A percentile compares a stretch with the other conserved stretches of the same genome.
Evolutionary conservation across 2,888 invertebrate genomes (phyloP).

Genomic region (Acleris holmiana): DNA sequence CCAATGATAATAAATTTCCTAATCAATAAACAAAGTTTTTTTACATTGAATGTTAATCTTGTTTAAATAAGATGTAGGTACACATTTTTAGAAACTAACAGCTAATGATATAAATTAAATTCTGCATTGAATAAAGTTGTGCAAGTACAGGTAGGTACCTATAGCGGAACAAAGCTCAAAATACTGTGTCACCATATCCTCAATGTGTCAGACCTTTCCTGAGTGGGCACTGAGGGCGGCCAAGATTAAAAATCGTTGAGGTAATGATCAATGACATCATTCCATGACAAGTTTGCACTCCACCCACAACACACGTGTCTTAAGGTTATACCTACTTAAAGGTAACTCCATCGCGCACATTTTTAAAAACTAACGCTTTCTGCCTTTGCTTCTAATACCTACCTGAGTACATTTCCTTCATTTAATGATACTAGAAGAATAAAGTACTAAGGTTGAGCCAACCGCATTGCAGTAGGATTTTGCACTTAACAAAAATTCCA

Average conservation of each 20-base stretch:
- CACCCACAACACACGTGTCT: constrained; percentile 76
- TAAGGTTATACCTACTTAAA: constrained; percentile 45
- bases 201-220: constrained; percentile 44
- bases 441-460: no score
- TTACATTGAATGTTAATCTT: constrained; percentile 26
- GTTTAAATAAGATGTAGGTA: not conserved
- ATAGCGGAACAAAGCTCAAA: constrained; percentile 61
- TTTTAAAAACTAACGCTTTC: not conserved
- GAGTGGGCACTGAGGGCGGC: constrained; percentile 54
- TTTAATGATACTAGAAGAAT: not conserved
- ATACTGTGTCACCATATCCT: constrained; percentile 61
- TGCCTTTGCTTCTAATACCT: not conserved
- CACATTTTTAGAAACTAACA: not conserved
- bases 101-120: constrained; percentile 35
- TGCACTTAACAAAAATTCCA: no score
- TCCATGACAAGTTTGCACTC: constrained; percentile 67
- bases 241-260: constrained; percentile 61
- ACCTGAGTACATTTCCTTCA: constrained; percentile 25
- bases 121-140: constrained; percentile 52
- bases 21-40: constrained; percentile 2
- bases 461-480: no score
- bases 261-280: constrained; percentile 72
- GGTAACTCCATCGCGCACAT: constrained; percentile 22
- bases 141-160: constrained; percentile 61
- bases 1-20: constrained; percentile 5